Base-by-base conservation (phyloP, 2,888 invertebrate genomes). In the Cistogaster globosa region DNA sequence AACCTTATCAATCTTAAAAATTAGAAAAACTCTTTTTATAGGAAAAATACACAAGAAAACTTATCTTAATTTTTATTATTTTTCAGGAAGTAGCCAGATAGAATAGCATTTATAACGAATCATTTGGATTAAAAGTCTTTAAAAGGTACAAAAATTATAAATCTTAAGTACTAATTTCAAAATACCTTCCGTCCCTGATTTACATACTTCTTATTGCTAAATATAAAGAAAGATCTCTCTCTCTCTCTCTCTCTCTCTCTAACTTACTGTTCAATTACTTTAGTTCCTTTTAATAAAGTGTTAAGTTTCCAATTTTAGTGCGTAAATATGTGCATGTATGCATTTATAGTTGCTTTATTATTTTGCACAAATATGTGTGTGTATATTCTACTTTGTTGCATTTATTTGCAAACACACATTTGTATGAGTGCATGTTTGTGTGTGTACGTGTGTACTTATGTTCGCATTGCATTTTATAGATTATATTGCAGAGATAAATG, bases 401-500 rank as follows among this genome's bases (percentile, higher is more conserved):
- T 58, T 76, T 22, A 38, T 48, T 32, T 60, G 7, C 48, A 51
- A 72, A 38, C 51, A 36, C 9, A n/a, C n/a, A 4, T 63, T 8
- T 20, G 32, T 12, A 18, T 26, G 32, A 12, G 4, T 32, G 32
- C 26, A 1, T n/a, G n/a, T n/a, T n/a, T n/a, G n/a, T n/a, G n/a
- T 32, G 32, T 32, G 6, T 58, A n/a, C 26, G 48, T 75, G 65
- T 69, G 26, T 63, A 8, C 63, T 16, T 42, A 65, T 63, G 45
- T 55, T 65, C 48, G 26, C 22, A 51, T 78, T 75, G 60, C 76
- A 80, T 78, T 71, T 75, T 68, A 45, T 80, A 76, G 74, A 81
- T 74, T 83, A 81, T 74, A 82, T 77, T 83, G 80, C 75, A 79
- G 76, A 84, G 86, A 86, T 86, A 86, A 86, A 87, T 87, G 84